phyloP scores from a whole-genome alignment of 2,888 invertebrate genomes.

The Phaonia tiefii region DNA sequence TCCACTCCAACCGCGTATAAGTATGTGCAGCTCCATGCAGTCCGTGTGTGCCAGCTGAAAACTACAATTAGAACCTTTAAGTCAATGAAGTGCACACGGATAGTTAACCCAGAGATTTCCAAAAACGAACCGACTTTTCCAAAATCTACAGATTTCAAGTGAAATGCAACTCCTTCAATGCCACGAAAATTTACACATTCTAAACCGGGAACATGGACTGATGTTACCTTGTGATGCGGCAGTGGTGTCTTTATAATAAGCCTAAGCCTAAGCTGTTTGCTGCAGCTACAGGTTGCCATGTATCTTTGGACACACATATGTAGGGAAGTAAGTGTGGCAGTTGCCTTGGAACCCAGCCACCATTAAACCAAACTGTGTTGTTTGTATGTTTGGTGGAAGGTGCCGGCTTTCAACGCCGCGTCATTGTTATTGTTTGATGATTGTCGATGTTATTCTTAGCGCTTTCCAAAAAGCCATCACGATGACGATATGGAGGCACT shows the following conservation, averaged over 20 bases:
- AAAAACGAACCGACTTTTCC: conserved; percentile 12
- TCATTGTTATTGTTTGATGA: conserved; percentile 67
- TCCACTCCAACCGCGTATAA: too few species aligned
- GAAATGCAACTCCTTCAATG: conserved; percentile 48
- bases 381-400: conserved; percentile 48
- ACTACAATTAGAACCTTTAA: conserved; percentile 42
- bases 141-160: conserved; percentile 20
- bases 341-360: conserved; percentile 4
- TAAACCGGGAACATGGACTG: conserved; percentile 24
- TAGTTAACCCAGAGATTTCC: conserved; percentile 36
- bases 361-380: too few species aligned
- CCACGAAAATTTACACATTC: conserved; percentile 57
- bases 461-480: conserved; percentile 61
- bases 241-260: conserved; percentile 64
- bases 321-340: too few species aligned
- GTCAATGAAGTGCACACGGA: not conserved
- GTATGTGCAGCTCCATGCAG: conserved; percentile 16
- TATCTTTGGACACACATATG: too few species aligned
- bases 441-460: conserved; percentile 67
- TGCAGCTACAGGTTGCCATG: conserved; percentile 54
- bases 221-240: not conserved
- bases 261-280: conserved; percentile 52
- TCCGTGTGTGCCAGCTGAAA: conserved; percentile 6
- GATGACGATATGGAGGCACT: conserved; percentile 54
- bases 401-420: conserved; percentile 65